Base-by-base conservation (phyloP, 1,140 invertebrate genomes). In the Halotydeus destructor region DNA sequence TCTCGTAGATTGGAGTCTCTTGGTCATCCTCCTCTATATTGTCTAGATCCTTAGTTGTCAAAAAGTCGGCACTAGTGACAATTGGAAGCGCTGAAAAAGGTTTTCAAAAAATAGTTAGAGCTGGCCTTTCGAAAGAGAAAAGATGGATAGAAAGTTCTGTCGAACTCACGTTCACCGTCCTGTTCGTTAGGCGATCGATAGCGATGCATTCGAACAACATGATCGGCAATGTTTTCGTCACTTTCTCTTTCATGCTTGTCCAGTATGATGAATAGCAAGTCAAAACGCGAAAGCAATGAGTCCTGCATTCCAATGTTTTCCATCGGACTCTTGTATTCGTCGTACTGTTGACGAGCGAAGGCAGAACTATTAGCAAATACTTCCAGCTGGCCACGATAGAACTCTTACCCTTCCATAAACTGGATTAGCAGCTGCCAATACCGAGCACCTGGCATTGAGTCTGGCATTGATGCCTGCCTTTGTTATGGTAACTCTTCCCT, bases 311-410 rank as follows among this genome's bases (percentile, higher is more conserved):
- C 89, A 56, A 99, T 99, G 62, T 99, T 99, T 59, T 98, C 91
- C 91, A 98, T 98, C 0, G 94, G 94, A 0, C 86, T 86, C 63
- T 96, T 97, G 62, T 91, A 97, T 57, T 88, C 83, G 65, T 99
- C 85, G 55, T 99, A 99, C 78, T 85, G 58, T 12, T 67, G 62
- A 44, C 54, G 54, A 50, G 33, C 53, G 51, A 49, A 35, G 18
- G 30, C 23, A 38, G 25, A 14, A 46, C 8, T 43, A 35, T 22
- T n/a, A 23, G 22, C 19, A 38, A 19, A 34, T 11, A 42, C n/a
- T 33, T 11, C 22, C 16, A 31, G 1, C n/a, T 25, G 3, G 30
- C 16, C 30, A 22, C 23, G 23, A 3, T 28, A 4, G 0, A 12
- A 12, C 45, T 54, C 69, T 65, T 60, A 86, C 82, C 53, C 84